A percentile compares a stretch with the other conserved stretches of the same genome.
Evolutionary conservation across 1,140 invertebrate species (phyloP).

Genomic region (Chionoecetes opilio): DNA sequence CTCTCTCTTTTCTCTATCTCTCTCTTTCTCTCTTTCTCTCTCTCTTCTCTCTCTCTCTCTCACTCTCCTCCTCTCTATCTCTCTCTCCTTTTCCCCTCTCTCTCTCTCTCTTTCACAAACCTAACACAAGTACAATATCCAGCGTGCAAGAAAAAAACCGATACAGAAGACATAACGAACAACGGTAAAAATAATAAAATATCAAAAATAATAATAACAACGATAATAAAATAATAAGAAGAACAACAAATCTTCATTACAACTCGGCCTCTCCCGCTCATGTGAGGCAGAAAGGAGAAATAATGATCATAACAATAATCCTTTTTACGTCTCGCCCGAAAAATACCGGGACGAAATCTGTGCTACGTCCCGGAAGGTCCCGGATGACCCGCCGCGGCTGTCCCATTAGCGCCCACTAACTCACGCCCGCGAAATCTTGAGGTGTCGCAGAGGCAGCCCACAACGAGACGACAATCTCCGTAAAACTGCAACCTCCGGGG

Average conservation of each 20-base stretch:
- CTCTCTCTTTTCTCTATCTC: not conserved
- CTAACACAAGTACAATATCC: too few species aligned
- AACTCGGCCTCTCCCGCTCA: too few species aligned
- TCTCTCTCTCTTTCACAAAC: too few species aligned
- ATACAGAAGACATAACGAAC: too few species aligned
- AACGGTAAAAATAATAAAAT: not conserved
- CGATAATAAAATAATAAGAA: not conserved
- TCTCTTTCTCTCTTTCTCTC: too few species aligned
- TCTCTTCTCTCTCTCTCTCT: too few species aligned
- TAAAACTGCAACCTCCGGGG: not conserved
- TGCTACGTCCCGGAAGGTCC: not conserved
- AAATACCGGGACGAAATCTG: not conserved
- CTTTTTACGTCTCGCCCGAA: not conserved
- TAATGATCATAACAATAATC: not conserved
- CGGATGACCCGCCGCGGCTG: not conserved
- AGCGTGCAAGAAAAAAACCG: not conserved
- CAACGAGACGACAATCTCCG: conserved; percentile 24
- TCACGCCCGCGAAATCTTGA: not conserved
- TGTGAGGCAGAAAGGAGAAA: too few species aligned
- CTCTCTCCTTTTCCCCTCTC: too few species aligned
- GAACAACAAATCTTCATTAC: too few species aligned
- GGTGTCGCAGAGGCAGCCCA: not conserved
- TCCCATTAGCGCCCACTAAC: not conserved
- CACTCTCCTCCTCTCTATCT: too few species aligned
- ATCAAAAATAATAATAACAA: conserved; percentile 20